Percentiles rank a stretch among this genome's conserved stretches.
Evolutionary conservation across 1,140 invertebrate species (phyloP).

Genomic region (Leptinotarsa texana): DNA sequence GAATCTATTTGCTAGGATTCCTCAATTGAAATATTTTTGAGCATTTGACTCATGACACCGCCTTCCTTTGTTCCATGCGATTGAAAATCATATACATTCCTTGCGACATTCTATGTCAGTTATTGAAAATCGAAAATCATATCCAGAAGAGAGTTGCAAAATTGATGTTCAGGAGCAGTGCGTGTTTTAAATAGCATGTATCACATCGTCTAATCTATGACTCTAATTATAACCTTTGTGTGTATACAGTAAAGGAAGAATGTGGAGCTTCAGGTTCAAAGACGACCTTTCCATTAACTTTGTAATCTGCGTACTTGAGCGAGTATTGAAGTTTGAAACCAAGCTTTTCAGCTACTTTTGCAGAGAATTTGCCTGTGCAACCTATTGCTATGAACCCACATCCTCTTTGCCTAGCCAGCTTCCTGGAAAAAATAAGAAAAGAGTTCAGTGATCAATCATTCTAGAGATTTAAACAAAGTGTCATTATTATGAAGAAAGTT

Average conservation of each 20-base stretch:
- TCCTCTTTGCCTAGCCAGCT: not conserved
- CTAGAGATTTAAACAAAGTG: too few species aligned
- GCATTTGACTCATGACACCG: too few species aligned
- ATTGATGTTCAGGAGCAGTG: too few species aligned
- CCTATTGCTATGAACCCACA: constrained; percentile 4
- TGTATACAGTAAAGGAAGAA: not conserved
- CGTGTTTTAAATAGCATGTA: not conserved
- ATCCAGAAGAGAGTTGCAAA: too few species aligned
- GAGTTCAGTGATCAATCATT: too few species aligned
- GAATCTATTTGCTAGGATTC: too few species aligned
- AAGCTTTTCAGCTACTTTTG: constrained; percentile 14
- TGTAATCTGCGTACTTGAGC: constrained; percentile 8
- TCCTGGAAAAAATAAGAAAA: not conserved
- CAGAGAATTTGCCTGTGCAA: not conserved
- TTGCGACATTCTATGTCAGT: too few species aligned
- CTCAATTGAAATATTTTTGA: too few species aligned
- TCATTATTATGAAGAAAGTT: too few species aligned
- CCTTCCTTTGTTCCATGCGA: too few species aligned
- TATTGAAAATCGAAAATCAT: not conserved
- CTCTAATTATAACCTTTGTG: not conserved
- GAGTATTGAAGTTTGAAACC: not conserved
- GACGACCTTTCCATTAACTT: constrained; percentile 8
- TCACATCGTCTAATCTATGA: not conserved
- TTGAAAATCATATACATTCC: too few species aligned
- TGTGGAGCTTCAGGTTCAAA: constrained; percentile 9